These are phyloP conservation scores for Oceanodroma tethys DNA, from an alignment of 2,113 vertebrate genomes.

Conservation along the genomic window DNA sequence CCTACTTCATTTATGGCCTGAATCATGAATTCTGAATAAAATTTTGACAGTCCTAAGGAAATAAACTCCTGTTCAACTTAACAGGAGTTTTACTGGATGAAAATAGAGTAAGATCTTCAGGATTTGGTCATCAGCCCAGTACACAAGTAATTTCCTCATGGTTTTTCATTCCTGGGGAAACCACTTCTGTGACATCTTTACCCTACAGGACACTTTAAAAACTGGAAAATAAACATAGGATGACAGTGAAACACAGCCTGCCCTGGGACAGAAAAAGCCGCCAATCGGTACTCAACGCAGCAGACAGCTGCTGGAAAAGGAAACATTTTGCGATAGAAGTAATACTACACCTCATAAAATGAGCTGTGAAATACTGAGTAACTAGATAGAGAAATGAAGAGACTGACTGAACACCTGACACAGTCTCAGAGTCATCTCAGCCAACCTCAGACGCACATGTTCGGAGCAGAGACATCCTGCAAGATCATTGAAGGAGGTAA, in stretches of 20 bases:
- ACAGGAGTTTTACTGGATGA: background rate
- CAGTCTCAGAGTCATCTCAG: background rate
- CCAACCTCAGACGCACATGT: background rate
- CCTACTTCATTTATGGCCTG: background rate
- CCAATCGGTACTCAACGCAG: background rate
- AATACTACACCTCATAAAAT: background rate
- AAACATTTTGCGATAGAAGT: background rate
- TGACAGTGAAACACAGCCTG: background rate
- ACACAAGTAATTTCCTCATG: background rate
- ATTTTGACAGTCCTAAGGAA: background rate
- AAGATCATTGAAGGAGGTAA: background rate
- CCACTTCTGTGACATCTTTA: background rate
- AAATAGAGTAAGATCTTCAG: background rate
- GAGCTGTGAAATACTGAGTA: background rate
- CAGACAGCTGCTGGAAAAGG: background rate
- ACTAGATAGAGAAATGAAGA: background rate
- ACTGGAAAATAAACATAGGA: background rate
- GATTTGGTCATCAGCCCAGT: background rate
- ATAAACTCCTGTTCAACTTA: background rate
- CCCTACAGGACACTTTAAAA: background rate
- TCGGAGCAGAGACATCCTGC: background rate
- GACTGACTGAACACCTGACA: background rate
- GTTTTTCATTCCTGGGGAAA: background rate
- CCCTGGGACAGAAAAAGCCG: background rate
- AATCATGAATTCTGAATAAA: background rate